Percentiles rank a stretch among this genome's conserved stretches.
phyloP scores from a whole-genome alignment of 2,113 vertebrate genomes.

The Oncorhynchus mykiss region DNA sequence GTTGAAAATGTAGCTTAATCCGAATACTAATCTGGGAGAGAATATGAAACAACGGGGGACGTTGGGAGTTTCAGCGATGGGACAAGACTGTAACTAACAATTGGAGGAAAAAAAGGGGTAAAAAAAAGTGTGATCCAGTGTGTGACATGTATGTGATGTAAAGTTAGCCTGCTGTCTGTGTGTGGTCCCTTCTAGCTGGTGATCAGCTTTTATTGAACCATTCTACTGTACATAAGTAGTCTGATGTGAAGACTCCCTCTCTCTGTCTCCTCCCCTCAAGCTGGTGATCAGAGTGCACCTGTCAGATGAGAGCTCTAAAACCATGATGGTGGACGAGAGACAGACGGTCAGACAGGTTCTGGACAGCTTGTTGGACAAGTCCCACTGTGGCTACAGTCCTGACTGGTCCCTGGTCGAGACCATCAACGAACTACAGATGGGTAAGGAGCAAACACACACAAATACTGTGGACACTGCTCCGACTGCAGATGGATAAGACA shows the following conservation, averaged over 20 bases:
- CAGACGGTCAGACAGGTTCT: conserved; percentile 97
- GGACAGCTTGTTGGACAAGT: conserved; percentile 95
- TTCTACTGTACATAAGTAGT: too few relatives aligned
- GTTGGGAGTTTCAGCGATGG: too few relatives aligned
- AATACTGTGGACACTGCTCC: neutral
- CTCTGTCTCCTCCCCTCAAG: conserved; percentile 53
- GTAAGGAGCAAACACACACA: conserved; percentile 68
- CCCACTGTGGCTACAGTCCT: conserved; percentile 93
- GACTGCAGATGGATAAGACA: neutral
- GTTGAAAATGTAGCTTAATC: neutral
- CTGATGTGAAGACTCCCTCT: too few relatives aligned
- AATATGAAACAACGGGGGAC: neutral
- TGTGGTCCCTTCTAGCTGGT: too few relatives aligned
- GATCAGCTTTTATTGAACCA: too few relatives aligned
- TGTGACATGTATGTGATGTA: too few relatives aligned
- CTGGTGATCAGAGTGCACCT: conserved; percentile 95
- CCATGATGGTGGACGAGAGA: conserved; percentile 99
- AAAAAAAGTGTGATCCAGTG: too few relatives aligned
- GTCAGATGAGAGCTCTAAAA: conserved; percentile 98
- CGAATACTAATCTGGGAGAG: neutral
- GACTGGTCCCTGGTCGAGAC: conserved; percentile 98
- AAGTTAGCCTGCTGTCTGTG: too few relatives aligned
- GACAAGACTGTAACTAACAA: too few relatives aligned
- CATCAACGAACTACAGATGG: conserved; percentile 94
- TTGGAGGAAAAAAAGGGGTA: too few relatives aligned